Percentiles rank a stretch among this genome's conserved stretches.
phyloP scores from a whole-genome alignment of 1,140 invertebrate genomes.

The Solenopsis invicta region DNA sequence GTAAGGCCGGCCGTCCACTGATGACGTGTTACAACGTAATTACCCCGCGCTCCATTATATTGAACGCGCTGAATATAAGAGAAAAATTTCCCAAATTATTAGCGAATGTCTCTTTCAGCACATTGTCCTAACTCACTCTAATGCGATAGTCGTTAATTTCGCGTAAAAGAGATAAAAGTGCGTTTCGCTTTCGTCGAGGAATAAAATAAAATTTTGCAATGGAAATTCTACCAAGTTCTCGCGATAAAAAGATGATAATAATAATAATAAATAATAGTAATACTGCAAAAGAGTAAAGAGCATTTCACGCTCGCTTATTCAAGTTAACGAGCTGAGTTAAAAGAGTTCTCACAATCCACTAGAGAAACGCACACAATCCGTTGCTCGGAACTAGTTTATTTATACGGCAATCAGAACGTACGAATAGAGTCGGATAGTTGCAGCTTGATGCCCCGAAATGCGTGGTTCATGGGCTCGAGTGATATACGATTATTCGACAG shows the following conservation, averaged over 20 bases:
- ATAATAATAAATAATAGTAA: neutral
- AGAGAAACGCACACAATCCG: neutral
- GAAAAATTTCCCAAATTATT: neutral
- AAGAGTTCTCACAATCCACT: neutral
- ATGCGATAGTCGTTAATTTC: neutral
- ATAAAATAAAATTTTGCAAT: neutral
- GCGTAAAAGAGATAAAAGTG: neutral
- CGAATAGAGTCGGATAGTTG: neutral
- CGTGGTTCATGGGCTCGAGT: constrained; percentile 3
- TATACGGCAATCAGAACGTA: neutral
- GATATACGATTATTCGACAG: constrained; percentile 51
- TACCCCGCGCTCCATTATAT: neutral
- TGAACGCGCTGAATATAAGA: neutral
- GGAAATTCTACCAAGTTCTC: neutral
- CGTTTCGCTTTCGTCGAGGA: neutral
- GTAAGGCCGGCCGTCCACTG: constrained; percentile 11
- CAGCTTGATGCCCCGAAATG: constrained; percentile 30
- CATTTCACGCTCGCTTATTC: neutral
- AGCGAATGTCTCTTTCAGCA: neutral
- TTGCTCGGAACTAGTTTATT: neutral
- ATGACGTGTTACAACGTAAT: constrained; percentile 30
- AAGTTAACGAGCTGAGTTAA: neutral
- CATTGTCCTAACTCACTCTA: neutral
- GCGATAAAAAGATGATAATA: neutral
- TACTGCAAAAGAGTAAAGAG: neutral